These are phyloP conservation scores for Sphenopsis melanotis DNA, from an alignment of 2,797 vertebrate species.

Conservation along the genomic window DNA sequence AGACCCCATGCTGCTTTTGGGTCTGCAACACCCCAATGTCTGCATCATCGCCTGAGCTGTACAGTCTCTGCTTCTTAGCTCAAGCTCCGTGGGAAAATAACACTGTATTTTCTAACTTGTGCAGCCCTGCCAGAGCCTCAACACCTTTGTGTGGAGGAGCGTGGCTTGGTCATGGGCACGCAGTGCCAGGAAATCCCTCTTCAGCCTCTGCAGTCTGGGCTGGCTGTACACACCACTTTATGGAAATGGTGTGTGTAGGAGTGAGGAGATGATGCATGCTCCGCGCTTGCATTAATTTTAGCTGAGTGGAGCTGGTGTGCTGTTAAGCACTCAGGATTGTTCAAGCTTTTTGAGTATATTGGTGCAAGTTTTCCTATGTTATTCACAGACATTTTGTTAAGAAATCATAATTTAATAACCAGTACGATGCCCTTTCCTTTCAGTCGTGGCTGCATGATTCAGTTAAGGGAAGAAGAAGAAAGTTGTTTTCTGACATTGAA, in stretches of 20 bases:
- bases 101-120: background rate
- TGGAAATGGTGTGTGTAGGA: background rate
- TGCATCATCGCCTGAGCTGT: background rate
- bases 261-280: background rate
- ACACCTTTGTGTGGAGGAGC: background rate
- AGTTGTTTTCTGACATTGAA: background rate
- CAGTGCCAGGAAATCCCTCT: background rate
- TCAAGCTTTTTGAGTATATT: background rate
- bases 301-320: background rate
- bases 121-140: background rate
- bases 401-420: background rate
- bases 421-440: background rate
- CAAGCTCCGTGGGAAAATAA: background rate
- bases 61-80: background rate
- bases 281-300: background rate
- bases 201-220: background rate
- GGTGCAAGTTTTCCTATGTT: background rate
- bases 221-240: accelerated
- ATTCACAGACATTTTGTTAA: background rate
- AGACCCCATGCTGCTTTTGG: background rate
- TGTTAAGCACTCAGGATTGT: background rate
- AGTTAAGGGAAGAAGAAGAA: background rate
- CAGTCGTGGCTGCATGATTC: background rate
- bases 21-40: accelerated
- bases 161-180: background rate